Base-by-base conservation (phyloP, 2,888 invertebrate species). In the Philaethria dido region DNA sequence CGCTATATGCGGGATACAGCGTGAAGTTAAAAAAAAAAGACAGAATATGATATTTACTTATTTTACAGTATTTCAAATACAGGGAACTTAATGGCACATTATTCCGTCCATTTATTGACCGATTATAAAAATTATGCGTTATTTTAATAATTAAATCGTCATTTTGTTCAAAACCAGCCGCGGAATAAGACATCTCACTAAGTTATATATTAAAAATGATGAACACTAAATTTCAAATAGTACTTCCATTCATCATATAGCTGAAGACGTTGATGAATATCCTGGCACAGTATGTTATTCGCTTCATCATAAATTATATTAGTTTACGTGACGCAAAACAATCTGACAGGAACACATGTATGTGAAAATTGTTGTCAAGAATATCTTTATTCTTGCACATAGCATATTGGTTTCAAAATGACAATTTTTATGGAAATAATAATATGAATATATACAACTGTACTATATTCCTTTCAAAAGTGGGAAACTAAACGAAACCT, bases 261-360 rank as follows among this genome's bases (percentile, higher is more conserved):
- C 16, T 5, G 22, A 6, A 42, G 57, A 57, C 57, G 11, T 25
- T 57, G 42, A 57, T 57, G 22, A 22, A 57, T 42, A 57, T 57
- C 5, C 25, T 57, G 42, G 42, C 57, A 57, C 57, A n/a, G 20
- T 22, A 9, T n/a, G 42, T 16, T 25, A 11, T 42, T 42, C 22
- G 42, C 14, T 42, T 42, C 57, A n/a, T 39, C 39, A 42, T 57
- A 57, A 57, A 57, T 57, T 42, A 57, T 57, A 42, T 25, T 57
- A 57, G 57, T 0, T 57, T 57, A 57, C 22, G 57, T 42, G 55
- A 55, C 39, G 42, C 57, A 39, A 57, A 42, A 57, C 61, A 36
- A 61, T 47, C 18, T 61, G 25, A n/a, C 14, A 13, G 2, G 14
- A 20, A 18, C 29, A 61, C 29, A 36, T 45, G 36, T 61, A 16